phyloP scores from a whole-genome alignment of 2,888 invertebrate genomes.

The Zootermopsis nevadensis region DNA sequence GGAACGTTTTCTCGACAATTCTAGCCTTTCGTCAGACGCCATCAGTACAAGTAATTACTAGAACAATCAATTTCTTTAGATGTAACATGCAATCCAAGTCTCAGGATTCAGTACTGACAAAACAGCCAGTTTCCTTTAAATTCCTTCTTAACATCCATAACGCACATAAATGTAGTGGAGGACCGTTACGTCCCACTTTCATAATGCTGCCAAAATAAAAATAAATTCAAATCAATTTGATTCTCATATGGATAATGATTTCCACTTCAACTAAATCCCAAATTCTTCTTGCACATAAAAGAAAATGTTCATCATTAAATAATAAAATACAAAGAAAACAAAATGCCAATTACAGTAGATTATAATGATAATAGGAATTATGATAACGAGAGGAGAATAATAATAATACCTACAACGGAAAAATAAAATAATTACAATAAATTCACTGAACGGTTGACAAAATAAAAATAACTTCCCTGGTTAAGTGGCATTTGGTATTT shows the following conservation, averaged over 20 bases:
- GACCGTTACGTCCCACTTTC: neutral
- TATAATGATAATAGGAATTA: neutral
- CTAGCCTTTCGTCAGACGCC: neutral
- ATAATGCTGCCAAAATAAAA: neutral
- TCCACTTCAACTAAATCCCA: neutral
- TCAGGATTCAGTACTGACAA: neutral
- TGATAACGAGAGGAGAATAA: neutral
- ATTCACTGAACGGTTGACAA: neutral
- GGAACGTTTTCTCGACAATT: neutral
- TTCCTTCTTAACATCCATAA: neutral
- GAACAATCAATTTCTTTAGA: neutral
- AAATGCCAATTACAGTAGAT: neutral
- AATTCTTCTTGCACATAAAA: neutral
- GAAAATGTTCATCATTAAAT: neutral
- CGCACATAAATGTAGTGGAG: neutral
- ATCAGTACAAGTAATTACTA: neutral
- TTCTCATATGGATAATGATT: neutral
- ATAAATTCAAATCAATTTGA: neutral
- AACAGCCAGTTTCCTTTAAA: neutral
- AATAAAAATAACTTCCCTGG: neutral
- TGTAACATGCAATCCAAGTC: neutral
- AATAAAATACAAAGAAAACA: neutral
- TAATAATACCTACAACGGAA: neutral
- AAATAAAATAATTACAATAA: neutral
- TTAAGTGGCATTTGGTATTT: neutral